A percentile compares a stretch with the other conserved stretches of the same genome.
Evolutionary conservation across 1,140 invertebrate genomes (phyloP).

Genomic region (fruit fly (Drosophila melanogaster)): DNA sequence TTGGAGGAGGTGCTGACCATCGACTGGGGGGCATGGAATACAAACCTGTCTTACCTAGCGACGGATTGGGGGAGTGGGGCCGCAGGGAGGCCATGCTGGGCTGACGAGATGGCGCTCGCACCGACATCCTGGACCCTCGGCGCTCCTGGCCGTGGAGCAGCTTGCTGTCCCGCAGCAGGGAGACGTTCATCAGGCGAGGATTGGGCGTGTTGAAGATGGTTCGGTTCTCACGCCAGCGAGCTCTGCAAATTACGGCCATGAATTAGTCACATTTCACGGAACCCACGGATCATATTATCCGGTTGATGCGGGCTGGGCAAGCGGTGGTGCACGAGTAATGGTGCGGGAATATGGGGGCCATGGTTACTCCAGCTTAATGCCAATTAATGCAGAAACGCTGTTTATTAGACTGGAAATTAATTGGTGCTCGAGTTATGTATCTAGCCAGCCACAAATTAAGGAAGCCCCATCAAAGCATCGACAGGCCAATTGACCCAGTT

Average conservation of each 20-base stretch:
- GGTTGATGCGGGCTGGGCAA: constrained; percentile 33
- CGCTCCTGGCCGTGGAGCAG: constrained; percentile 90
- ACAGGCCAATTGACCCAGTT: constrained; percentile 37
- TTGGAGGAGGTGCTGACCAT: constrained; percentile 10
- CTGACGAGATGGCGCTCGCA: constrained; percentile 90
- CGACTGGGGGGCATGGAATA: constrained; percentile 64
- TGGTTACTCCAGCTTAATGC: constrained; percentile 36
- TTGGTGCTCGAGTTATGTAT: constrained; percentile 68
- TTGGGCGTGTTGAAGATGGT: constrained; percentile 98
- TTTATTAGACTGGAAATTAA: constrained; percentile 74
- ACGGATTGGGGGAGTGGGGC: constrained; percentile 91
- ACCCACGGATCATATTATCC: background rate
- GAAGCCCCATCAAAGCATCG: constrained; percentile 32
- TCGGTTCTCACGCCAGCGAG: constrained; percentile 95
- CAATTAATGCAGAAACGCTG: constrained; percentile 68
- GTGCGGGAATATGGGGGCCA: constrained; percentile 2
- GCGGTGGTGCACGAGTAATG: constrained; percentile 23
- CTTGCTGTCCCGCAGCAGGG: constrained; percentile 92
- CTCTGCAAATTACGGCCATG: constrained; percentile 86
- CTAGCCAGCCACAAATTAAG: constrained; percentile 34
- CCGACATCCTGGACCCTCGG: constrained; percentile 91
- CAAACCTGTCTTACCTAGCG: constrained; percentile 89
- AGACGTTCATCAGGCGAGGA: constrained; percentile 94
- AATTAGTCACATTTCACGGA: constrained; percentile 31
- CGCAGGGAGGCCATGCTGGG: constrained; percentile 92